Base-by-base conservation (phyloP, 2,797 vertebrate genomes). In the Danionella dracula region DNA sequence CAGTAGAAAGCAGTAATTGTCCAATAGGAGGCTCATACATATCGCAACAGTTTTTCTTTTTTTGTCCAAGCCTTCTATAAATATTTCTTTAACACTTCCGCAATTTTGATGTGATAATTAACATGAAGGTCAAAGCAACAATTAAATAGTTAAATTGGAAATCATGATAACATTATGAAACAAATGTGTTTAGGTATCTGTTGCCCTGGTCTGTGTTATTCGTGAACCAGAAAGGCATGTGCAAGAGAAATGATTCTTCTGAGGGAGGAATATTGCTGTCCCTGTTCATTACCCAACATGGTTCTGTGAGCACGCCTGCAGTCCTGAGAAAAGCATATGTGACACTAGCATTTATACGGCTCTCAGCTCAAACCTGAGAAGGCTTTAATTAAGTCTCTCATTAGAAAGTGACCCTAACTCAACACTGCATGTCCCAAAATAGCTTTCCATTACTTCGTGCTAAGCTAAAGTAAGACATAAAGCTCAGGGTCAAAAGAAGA, bases 331-430 rank as follows among this genome's bases (percentile, higher is more conserved):
- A 53, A 76, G 40, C 53, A 45, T 68, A 50, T 53, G 67, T 66
- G 29, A 15, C 56, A 20, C 20, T 19, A 66, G 64, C 68, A 53
- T 49, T 55, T 35, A 66, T 13, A 0, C 75, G 71, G 55, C 65
- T 66, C 40, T 32, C 59, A 66, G 49, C 67, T 81, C 71, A 74
- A 82, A 84, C 73, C 65, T 62, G 77, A 83, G 75, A 79, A 78
- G 66, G 73, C 27, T 51, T 72, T 67, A 38, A 64, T 53, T 37
- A 37, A 64, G 32, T 32, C 17, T 31, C 34, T 20, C 55, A 50
- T 64, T 71, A 53, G 71, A 69, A 73, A 49, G 80, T 67, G 66
- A 75, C 57, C 66, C 17, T 42, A 55, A 29, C 40, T 49, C 60
- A 65, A 23, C 42, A 46, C 66, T 41, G 59, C 23, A 1, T 11